Evolutionary conservation across 2,888 invertebrate species (phyloP).

Genomic region (Antheraea yamamai): DNA sequence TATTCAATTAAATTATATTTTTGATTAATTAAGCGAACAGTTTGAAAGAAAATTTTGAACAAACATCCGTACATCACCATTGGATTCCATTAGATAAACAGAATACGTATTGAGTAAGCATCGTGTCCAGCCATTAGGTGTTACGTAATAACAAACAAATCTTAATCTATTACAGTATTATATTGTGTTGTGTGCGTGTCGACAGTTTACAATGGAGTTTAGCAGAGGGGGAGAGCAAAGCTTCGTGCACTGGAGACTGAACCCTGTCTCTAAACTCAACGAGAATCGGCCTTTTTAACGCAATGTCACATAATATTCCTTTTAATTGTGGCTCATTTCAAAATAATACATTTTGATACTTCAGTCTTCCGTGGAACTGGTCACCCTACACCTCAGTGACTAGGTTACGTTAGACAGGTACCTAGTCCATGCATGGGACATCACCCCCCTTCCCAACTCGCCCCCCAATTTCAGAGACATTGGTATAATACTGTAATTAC

Average conservation of each 20-base stretch:
- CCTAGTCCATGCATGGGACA: background rate
- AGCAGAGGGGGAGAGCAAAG: background rate
- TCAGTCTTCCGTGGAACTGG: background rate
- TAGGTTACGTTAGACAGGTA: background rate
- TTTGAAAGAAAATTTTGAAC: slow-evolving; percentile 12
- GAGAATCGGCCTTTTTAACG: background rate
- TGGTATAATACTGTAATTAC: background rate
- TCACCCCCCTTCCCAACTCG: background rate
- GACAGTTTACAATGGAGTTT: background rate
- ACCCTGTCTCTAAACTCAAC: background rate
- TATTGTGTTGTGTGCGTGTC: background rate
- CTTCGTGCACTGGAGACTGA: slow-evolving; percentile 6
- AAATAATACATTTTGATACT: background rate
- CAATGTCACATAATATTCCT: background rate
- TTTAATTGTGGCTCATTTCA: background rate
- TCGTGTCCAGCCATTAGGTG: slow-evolving; percentile 12
- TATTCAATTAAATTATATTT: background rate
- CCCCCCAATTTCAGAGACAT: background rate
- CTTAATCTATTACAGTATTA: background rate
- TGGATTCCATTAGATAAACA: background rate
- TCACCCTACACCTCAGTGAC: background rate
- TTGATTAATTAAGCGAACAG: background rate
- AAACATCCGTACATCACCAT: background rate
- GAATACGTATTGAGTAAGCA: slow-evolving; percentile 1
- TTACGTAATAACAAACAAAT: slow-evolving; percentile 7